phyloP scores from a whole-genome alignment of 2,113 vertebrate species.

The Steatornis caripensis region DNA sequence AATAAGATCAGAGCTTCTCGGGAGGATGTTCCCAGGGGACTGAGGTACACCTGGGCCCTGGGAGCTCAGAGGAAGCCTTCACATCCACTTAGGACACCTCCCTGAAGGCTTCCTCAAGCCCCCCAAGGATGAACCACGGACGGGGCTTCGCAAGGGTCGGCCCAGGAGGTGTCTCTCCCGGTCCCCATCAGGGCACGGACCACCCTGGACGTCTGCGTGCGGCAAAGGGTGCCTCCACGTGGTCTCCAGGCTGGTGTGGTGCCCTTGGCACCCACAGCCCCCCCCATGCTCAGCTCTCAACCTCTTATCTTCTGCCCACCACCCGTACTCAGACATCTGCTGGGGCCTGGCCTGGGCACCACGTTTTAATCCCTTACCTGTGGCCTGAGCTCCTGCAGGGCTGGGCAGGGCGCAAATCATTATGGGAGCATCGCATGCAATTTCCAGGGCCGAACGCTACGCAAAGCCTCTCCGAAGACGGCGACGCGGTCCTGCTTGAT shows the following conservation, averaged over 20 bases:
- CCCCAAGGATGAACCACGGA: not conserved
- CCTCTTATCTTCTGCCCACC: not conserved
- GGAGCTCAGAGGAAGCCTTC: not conserved
- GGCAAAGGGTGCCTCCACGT: too few relatives aligned
- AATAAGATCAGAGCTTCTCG: not conserved
- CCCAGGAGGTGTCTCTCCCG: not conserved
- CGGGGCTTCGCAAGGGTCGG: not conserved
- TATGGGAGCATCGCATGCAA: rapidly evolving
- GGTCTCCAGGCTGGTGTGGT: too few relatives aligned
- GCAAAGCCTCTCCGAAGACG: not conserved
- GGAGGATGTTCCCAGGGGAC: rapidly evolving
- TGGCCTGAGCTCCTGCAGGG: not conserved
- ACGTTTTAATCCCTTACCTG: not conserved
- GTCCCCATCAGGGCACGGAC: not conserved
- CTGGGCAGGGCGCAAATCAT: not conserved
- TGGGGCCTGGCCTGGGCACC: not conserved
- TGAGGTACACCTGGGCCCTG: rapidly evolving
- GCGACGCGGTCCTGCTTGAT: not conserved
- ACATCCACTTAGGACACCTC: not conserved
- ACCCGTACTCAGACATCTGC: rapidly evolving
- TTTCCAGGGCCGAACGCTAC: not conserved
- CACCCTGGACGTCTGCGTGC: rapidly evolving
- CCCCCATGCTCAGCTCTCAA: rapidly evolving
- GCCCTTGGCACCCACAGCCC: too few relatives aligned
- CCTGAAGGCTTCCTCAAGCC: not conserved